Base-by-base conservation (phyloP, 1,140 invertebrate species). In the Tenebrio molitor region DNA sequence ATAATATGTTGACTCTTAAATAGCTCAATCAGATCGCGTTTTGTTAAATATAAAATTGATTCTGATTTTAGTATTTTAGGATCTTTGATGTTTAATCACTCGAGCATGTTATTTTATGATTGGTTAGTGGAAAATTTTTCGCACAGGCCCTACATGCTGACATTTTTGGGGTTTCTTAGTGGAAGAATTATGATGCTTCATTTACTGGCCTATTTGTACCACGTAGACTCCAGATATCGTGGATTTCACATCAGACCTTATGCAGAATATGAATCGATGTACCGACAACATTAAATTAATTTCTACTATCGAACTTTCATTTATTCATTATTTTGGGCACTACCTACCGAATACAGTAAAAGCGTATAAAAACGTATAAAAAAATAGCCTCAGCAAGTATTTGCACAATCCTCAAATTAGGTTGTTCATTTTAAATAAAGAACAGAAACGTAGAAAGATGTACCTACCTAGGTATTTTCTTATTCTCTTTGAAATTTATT, bases 181-280 rank as follows among this genome's bases (percentile, higher is more conserved):
- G 80, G 81, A 19, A 69, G 81, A 70, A 39, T 82, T 10, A 76
- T 81, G 72, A 81, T 81, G 74, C 69, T 80, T 5, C 77, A 80
- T 63, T 46, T 80, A 3, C 42, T 81, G 41, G 75, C 80, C 0
- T 82, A 78, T 69, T 64, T 81, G 6, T 81, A 81, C 66, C 79
- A 82, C 62, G 74, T 80, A 1, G 81, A 81, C 72, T 76, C 72
- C 1, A 74, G 76, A 16, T 25, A 58, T 58, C 50, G 50, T 14
- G 50, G 50, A 0, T 58, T 58, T 17, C 50, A 58, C 23, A 58
- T 58, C 6, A 58, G 21, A 25, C 50, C 50, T 25, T 58, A 25
- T 15, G 15, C 21, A 58, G 50, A 58, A 58, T 58, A 58, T 29
- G 50, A 58, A 29, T 58, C 50, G n/a, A 58, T 58, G 50, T 58